Evolutionary conservation across 2,113 vertebrate species (phyloP).

Genomic region (Antigone vipio): DNA sequence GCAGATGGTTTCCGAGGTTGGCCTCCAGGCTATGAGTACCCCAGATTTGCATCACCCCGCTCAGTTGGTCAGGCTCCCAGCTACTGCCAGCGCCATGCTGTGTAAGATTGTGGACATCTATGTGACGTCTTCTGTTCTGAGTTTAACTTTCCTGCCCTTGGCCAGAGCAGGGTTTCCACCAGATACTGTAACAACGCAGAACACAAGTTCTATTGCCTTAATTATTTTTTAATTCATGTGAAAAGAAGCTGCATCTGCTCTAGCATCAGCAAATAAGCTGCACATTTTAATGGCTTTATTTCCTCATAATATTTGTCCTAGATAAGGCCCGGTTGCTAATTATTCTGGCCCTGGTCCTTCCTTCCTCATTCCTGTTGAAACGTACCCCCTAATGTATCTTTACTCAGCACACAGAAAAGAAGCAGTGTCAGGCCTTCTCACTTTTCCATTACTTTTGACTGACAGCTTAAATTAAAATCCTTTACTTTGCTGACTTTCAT

Average conservation of each 20-base stretch:
- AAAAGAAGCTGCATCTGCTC: not conserved
- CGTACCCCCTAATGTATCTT: not conserved
- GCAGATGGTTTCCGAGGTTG: not conserved
- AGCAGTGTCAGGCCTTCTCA: not conserved
- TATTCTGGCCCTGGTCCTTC: not conserved
- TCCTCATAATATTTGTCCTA: not conserved
- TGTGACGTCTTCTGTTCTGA: not conserved
- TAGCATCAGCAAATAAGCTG: not conserved
- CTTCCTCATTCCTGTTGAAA: not conserved
- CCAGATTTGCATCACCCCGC: fast-evolving
- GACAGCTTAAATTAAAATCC: slow-evolving; percentile 17
- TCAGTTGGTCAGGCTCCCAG: not conserved
- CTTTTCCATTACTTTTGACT: slow-evolving; percentile 18
- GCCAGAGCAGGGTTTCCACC: not conserved
- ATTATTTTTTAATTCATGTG: not conserved
- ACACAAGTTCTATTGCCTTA: not conserved
- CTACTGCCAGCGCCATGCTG: not conserved
- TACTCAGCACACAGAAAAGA: not conserved
- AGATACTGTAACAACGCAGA: not conserved
- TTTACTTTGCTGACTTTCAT: slow-evolving; percentile 3
- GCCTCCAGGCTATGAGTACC: fast-evolving
- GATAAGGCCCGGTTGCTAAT: not conserved
- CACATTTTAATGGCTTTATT: slow-evolving; percentile 8
- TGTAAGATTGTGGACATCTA: not conserved
- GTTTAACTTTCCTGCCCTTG: not conserved